phyloP scores from a whole-genome alignment of 2,888 invertebrate genomes.

The Gastrophysa polygoni region DNA sequence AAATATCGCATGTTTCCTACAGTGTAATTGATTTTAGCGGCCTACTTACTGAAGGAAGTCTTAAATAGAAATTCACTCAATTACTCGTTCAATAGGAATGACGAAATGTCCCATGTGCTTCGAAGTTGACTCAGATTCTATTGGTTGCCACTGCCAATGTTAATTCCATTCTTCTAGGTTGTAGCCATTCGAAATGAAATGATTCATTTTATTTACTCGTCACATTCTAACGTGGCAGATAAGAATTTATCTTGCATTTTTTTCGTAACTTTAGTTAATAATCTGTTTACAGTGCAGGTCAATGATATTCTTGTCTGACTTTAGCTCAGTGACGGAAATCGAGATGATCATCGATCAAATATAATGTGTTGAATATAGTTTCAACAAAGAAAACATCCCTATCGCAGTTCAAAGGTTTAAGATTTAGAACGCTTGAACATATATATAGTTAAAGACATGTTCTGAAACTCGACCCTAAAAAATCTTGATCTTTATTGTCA shows the following conservation, averaged over 20 bases:
- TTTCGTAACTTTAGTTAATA: neutral
- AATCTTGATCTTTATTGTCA: too few relatives aligned
- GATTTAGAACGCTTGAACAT: too few relatives aligned
- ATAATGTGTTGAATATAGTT: too few relatives aligned
- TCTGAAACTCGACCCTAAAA: too few relatives aligned
- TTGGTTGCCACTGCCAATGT: neutral
- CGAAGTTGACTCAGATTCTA: neutral
- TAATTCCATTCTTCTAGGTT: neutral
- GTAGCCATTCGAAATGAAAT: neutral
- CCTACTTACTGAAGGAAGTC: conserved; percentile 40
- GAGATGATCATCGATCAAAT: too few relatives aligned
- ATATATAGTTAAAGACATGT: too few relatives aligned
- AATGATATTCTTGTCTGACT: neutral
- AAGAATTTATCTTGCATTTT: neutral
- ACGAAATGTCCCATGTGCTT: conserved; percentile 11
- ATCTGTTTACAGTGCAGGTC: neutral
- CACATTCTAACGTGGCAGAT: neutral
- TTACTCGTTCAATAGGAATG: neutral
- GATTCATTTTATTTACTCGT: conserved; percentile 12
- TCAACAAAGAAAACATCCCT: too few relatives aligned
- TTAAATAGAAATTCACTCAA: conserved; percentile 31
- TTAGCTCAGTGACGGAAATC: neutral
- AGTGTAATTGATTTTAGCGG: too few relatives aligned
- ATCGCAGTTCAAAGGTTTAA: too few relatives aligned
- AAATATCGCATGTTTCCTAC: too few relatives aligned